phyloP scores from a whole-genome alignment of 2,888 invertebrate genomes.

The Lasioglossum figueresi region DNA sequence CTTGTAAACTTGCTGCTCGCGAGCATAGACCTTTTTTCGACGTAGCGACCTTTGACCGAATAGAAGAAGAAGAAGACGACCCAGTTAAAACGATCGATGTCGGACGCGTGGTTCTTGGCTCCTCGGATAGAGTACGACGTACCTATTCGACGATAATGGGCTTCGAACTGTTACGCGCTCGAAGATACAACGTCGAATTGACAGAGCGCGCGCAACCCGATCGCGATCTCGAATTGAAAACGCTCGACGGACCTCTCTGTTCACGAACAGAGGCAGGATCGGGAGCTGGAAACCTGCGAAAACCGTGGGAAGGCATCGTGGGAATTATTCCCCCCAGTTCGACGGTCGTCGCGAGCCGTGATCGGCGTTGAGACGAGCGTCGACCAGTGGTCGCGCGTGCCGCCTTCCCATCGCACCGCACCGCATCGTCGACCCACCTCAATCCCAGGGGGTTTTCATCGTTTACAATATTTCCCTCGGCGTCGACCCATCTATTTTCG shows the following conservation, averaged over 20 bases:
- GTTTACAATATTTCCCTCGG: slow-evolving; percentile 3
- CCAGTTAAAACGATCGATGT: slow-evolving; percentile 67
- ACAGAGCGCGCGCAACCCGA: background rate
- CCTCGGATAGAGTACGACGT: slow-evolving; percentile 20
- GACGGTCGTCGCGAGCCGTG: background rate
- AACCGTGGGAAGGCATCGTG: slow-evolving; percentile 24
- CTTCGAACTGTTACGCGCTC: background rate
- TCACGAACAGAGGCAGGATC: background rate
- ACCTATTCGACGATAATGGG: slow-evolving; percentile 35
- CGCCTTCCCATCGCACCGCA: background rate
- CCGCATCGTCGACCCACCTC: background rate
- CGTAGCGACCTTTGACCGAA: slow-evolving; percentile 47
- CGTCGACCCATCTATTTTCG: background rate
- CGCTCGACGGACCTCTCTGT: background rate
- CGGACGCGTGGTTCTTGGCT: slow-evolving; percentile 27
- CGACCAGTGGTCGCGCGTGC: background rate
- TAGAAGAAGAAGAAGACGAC: slow-evolving; percentile 43
- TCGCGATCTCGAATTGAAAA: background rate
- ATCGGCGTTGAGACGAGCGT: background rate
- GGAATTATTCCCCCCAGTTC: slow-evolving; percentile 6
- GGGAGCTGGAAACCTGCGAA: background rate
- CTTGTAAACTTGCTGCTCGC: slow-evolving; percentile 7
- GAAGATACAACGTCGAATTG: background rate
- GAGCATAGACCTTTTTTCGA: slow-evolving; percentile 25
- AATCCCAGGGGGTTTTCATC: background rate